A percentile compares a stretch with the other conserved stretches of the same genome.
Conservation (phyloP, 2,113 vertebrate genomes). For the Dipodomys stephensi region DNA sequence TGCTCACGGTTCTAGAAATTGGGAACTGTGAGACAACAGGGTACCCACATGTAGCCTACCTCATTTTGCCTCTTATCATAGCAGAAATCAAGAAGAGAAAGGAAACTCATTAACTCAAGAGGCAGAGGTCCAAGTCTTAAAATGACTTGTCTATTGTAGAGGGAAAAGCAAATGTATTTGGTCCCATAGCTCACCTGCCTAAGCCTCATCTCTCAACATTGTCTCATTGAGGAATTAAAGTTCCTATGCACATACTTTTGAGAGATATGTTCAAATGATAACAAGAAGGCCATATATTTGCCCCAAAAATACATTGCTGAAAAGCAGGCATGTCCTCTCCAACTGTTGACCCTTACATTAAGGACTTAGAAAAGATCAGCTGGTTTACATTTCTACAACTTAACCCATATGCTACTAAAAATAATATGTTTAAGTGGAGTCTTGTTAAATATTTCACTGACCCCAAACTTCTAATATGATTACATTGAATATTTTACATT, state of each 20-base stretch:
- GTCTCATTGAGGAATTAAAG: background rate
- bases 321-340: background rate
- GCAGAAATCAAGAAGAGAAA: background rate
- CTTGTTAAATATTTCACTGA: conserved; percentile 17
- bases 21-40: background rate
- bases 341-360: background rate
- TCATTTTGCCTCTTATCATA: background rate
- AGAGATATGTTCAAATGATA: background rate
- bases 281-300: background rate
- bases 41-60: background rate
- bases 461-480: background rate
- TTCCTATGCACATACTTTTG: background rate
- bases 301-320: conserved; percentile 26
- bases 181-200: background rate
- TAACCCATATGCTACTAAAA: background rate
- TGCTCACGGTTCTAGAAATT: background rate
- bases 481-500: conserved; percentile 16
- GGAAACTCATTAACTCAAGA: background rate
- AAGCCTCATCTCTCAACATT: background rate
- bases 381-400: conserved; percentile 41
- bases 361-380: background rate
- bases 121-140: background rate
- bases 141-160: background rate
- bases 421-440: background rate
- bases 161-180: background rate